Base-by-base conservation (phyloP, 1,140 invertebrate species). In the Drosophila lini region DNA sequence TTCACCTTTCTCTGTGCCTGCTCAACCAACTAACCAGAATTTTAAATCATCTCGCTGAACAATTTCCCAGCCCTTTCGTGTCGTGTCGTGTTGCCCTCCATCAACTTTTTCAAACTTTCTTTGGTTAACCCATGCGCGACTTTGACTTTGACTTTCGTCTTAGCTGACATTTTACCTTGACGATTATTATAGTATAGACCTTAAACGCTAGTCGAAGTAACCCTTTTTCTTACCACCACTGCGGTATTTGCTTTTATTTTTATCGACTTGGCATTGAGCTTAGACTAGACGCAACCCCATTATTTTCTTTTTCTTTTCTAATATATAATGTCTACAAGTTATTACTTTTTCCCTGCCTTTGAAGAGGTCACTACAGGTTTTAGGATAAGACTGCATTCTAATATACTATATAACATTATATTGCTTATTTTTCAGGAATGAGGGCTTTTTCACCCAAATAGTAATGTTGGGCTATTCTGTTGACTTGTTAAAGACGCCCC, bases 261-360 rank as follows among this genome's bases (percentile, higher is more conserved):
- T 78, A 78, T 71, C 41, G 75, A 78, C 67, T 71, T 73, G 74
- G 63, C 76, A 73, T 78, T 75, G 73, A 58, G 59, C 71, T 41
- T n/a, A 47, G 36, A 68, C 34, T 22, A 68, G 59, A 34, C 36
- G 36, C 34, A 58, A 22, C 38, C 63, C 34, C 52, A 38, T 38
- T 15, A 42, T 38, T 31, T 19, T 16, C n/a, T 1, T 44, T 50
- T 16, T 42, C 13, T 13, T 42, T 25, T 42, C 6, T 3, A 38
- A 44, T 52, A 63, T 13, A 6, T 50, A 41, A 58, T 41, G 47
- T 19, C 40, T 44, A 50, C 31, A 38, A 36, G 31, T 50, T 34
- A 55, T 62, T 45, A 34, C 10, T 25, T 36, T 4, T 58, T 28
- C 31, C 10, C 7, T 57, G 28, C 25, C 19, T 28, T 53, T 28